Conservation (phyloP, 2,888 invertebrate genomes). For the Stenichneumon culpator region DNA sequence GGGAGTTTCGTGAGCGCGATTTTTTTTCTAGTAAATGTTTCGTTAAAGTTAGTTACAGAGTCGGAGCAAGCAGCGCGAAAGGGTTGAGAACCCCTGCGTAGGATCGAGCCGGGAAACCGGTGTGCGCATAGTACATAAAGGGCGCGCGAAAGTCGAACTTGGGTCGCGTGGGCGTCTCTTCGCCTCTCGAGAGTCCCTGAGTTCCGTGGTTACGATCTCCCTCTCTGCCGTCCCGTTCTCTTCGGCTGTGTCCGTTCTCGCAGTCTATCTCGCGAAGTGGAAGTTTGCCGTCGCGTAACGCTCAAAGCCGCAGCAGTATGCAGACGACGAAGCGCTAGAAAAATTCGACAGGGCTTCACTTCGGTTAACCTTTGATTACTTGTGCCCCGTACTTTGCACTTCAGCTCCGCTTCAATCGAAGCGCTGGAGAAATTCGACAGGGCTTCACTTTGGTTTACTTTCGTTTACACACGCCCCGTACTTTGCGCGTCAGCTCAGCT, state of each 20-base stretch:
- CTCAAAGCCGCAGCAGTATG: slow-evolving; percentile 15
- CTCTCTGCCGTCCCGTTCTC: not conserved
- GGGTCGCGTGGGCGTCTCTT: slow-evolving; percentile 56
- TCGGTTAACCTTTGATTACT: no score
- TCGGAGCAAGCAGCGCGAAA: not conserved
- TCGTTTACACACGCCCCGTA: no score
- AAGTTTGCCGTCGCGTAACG: slow-evolving; percentile 49
- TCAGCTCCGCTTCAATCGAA: no score
- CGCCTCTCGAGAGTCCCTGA: not conserved
- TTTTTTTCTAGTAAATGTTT: not conserved
- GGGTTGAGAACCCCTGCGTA: slow-evolving; percentile 58
- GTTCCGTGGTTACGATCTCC: not conserved
- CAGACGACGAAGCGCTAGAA: slow-evolving; percentile 60
- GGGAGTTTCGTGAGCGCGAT: not conserved
- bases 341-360: slow-evolving; percentile 42
- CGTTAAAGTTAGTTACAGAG: not conserved
- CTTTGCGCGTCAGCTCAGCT: no score
- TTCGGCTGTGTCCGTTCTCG: not conserved
- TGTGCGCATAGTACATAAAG: slow-evolving; percentile 54
- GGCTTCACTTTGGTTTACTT: slow-evolving; percentile 27
- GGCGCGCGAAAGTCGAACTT: slow-evolving; percentile 61
- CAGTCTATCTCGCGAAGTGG: slow-evolving; percentile 17
- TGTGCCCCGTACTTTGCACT: no score
- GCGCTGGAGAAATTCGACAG: slow-evolving; percentile 5
- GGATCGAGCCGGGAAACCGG: slow-evolving; percentile 57